These are phyloP conservation scores for Lapara coniferarum DNA, from an alignment of 2,888 invertebrate genomes.

Conservation along the genomic window DNA sequence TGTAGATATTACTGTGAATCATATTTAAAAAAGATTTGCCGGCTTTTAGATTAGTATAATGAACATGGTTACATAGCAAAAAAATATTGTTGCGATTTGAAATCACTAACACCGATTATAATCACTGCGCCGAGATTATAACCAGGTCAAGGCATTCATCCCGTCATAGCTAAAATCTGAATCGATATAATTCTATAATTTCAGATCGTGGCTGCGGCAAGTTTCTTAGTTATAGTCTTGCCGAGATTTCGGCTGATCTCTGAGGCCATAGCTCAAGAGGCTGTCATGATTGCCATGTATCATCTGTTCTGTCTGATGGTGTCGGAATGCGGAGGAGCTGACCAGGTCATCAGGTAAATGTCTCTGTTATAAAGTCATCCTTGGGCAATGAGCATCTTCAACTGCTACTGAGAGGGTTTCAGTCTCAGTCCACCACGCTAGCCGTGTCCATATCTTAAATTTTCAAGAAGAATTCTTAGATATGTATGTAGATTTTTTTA, in stretches of 20 bases:
- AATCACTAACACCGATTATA: neutral
- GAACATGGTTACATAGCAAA: no score
- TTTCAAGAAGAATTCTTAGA: no score
- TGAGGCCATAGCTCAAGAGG: constrained; percentile 87
- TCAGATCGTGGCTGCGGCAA: constrained; percentile 84
- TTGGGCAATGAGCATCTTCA: no score
- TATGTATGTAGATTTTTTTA: no score
- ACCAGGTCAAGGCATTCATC: neutral
- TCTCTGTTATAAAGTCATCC: no score
- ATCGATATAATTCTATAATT: constrained; percentile 38
- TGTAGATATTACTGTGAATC: neutral
- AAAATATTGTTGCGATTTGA: neutral
- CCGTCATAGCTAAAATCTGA: neutral
- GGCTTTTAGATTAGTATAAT: no score
- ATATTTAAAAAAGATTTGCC: neutral
- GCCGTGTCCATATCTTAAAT: no score
- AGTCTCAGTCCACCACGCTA: no score
- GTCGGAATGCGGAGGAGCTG: constrained; percentile 85
- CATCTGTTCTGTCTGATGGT: constrained; percentile 87
- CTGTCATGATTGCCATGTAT: constrained; percentile 87
- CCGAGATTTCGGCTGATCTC: constrained; percentile 86
- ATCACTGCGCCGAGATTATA: neutral
- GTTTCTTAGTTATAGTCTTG: constrained; percentile 83
- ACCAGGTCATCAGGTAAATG: constrained; percentile 79
- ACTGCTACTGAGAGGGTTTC: no score